These are phyloP conservation scores for Nasonia giraulti DNA, from an alignment of 1,140 invertebrate genomes.

Conservation along the genomic window DNA sequence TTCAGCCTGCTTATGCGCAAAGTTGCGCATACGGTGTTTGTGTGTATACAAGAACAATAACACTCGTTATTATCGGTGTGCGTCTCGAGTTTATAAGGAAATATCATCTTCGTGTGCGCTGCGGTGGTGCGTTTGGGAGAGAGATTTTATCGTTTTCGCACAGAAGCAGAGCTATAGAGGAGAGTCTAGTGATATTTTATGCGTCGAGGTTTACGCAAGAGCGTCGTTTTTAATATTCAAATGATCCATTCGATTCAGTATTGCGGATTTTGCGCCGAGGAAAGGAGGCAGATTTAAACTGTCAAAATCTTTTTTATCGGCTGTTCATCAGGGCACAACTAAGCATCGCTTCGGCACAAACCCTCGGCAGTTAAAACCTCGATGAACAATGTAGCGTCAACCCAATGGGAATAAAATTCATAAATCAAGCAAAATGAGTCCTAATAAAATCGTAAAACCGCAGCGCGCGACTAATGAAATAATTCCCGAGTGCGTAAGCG, in stretches of 20 bases:
- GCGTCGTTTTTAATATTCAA: conserved; percentile 25
- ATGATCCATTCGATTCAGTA: conserved; percentile 26
- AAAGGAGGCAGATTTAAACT: neutral
- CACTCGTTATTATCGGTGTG: neutral
- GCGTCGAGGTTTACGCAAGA: neutral
- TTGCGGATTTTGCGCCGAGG: neutral
- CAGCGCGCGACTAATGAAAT: conserved; percentile 20
- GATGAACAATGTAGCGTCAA: neutral
- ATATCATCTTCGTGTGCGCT: conserved; percentile 8
- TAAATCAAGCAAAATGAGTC: neutral
- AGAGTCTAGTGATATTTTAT: neutral
- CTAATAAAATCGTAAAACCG: neutral
- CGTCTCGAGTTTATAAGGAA: neutral
- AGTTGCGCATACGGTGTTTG: neutral
- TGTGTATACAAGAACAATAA: neutral
- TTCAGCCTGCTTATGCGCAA: conserved; percentile 17
- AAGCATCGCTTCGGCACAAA: no score
- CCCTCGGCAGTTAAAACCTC: no score
- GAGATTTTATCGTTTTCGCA: conserved; percentile 9
- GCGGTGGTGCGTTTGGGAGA: neutral
- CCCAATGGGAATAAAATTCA: neutral
- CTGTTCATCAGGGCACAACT: no score
- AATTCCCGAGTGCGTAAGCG: conserved; percentile 15
- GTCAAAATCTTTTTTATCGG: no score
- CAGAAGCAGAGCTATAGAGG: neutral